Base-by-base conservation (phyloP, 2,797 vertebrate genomes). In the Garrulus glandarius region DNA sequence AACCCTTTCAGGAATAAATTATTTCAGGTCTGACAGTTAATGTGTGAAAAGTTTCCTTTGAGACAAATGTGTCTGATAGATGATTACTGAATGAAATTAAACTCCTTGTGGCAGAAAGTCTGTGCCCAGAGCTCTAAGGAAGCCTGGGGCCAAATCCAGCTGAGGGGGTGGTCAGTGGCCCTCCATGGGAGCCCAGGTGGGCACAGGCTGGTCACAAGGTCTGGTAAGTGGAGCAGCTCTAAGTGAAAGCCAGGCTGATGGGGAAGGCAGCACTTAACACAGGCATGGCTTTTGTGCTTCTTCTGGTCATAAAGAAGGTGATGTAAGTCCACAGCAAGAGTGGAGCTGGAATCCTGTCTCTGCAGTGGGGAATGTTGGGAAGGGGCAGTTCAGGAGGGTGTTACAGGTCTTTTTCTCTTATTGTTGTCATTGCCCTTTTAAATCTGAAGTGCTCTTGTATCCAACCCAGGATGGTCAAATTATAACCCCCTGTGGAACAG, bases 1-100 rank as follows among this genome's bases (percentile, higher is more conserved):
- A 94, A 84, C 88, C 55, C 74, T 49, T 91, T 94, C 63, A 83
- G 44, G 63, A 85, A 34, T 55, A 89, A 92, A 53, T 94, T 59
- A 72, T 72, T 93, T 90, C 80, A 47, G 17, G 15, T 44, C 52
- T 84, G 85, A 22, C 49, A 23, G 84, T 74, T 82, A 63, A 36
- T 0, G 2, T 71, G 34, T 36, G 50, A 88, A 74, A 37, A 22
- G 36, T 68, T 92, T 83, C 24, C 55, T 95, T 84, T 76, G 84
- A 82, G 76, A 34, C 6, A 78, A 9, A 41, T 10, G 2, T 34
- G 10, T 74, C 86, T 85, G 30, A n/a, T 76, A 81, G 44, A 71
- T 72, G 88, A 85, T 78, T 83, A 67, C 49, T 29, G 61, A 72
- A 68, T 15, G 41, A 55, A 64, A 5, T 87, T 83, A 78, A 74